Conservation (phyloP, 2,113 vertebrate species). For the Megaceryle maxima region DNA sequence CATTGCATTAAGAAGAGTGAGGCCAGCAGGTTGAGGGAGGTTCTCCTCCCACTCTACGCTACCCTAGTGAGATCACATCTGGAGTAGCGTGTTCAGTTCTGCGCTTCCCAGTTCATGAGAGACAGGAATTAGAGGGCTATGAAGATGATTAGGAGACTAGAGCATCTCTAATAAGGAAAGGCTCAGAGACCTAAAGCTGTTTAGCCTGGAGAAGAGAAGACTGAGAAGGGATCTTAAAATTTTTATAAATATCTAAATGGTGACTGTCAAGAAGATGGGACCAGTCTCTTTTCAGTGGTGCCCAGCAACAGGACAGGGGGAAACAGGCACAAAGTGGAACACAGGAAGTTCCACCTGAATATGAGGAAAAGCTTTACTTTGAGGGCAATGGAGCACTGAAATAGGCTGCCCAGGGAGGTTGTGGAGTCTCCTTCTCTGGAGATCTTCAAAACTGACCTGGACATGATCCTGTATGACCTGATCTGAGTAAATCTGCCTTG, state of each 20-base stretch:
- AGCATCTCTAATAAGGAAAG: no score
- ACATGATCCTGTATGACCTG: background rate
- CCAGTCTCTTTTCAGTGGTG: background rate
- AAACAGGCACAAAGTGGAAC: background rate
- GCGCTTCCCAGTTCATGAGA: no score
- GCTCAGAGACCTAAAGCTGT: no score
- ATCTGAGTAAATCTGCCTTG: background rate
- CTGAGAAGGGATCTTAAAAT: background rate
- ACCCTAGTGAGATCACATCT: no score
- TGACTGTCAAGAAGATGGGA: background rate
- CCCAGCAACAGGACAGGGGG: background rate
- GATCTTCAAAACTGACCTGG: background rate
- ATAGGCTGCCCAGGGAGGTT: background rate
- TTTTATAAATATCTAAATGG: background rate
- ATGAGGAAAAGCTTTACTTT: background rate
- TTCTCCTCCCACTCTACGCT: no score
- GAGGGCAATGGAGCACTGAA: background rate
- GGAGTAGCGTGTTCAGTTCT: no score
- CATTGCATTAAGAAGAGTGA: background rate
- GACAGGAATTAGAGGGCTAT: no score
- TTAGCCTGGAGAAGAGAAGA: no score
- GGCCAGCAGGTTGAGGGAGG: no score
- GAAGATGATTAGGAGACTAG: no score
- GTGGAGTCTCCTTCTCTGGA: background rate
- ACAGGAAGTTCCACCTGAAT: background rate